phyloP scores from a whole-genome alignment of 1,140 invertebrate species.

The Drosophila cardini region DNA sequence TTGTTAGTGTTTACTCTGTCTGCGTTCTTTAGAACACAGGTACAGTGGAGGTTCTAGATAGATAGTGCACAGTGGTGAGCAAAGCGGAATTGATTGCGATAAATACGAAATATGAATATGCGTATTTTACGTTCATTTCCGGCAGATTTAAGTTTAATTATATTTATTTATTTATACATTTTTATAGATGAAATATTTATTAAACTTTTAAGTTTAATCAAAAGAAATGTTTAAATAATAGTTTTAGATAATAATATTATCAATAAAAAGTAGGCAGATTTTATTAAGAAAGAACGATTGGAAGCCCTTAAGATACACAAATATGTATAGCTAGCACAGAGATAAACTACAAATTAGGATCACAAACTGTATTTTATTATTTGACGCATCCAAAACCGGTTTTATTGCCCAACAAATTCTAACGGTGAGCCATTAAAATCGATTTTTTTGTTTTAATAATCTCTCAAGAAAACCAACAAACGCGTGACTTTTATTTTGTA shows the following conservation, averaged over 20 bases:
- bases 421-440: slow-evolving; percentile 17
- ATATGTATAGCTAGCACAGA: too few relatives aligned
- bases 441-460: slow-evolving; percentile 25
- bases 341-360: too few relatives aligned
- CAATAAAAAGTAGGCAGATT: too few relatives aligned
- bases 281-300: too few relatives aligned
- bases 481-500: slow-evolving; percentile 41
- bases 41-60: slow-evolving; percentile 3
- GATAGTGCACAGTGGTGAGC: background rate
- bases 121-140: background rate
- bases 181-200: background rate
- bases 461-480: slow-evolving; percentile 49
- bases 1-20: slow-evolving; percentile 5
- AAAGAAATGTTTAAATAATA: too few relatives aligned
- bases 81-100: background rate
- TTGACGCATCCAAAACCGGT: slow-evolving; percentile 20
- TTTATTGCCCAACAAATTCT: slow-evolving; percentile 23
- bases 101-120: background rate
- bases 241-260: too few relatives aligned
- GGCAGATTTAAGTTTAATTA: too few relatives aligned
- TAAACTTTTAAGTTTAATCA: background rate
- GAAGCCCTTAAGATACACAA: too few relatives aligned
- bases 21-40: background rate
- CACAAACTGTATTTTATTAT: slow-evolving; percentile 1
- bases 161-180: too few relatives aligned